Percentiles rank a stretch among this genome's conserved stretches.
phyloP scores from a whole-genome alignment of 35 echinoderm and acorn worm genomes.

The Heliocidaris erythrogramma region DNA sequence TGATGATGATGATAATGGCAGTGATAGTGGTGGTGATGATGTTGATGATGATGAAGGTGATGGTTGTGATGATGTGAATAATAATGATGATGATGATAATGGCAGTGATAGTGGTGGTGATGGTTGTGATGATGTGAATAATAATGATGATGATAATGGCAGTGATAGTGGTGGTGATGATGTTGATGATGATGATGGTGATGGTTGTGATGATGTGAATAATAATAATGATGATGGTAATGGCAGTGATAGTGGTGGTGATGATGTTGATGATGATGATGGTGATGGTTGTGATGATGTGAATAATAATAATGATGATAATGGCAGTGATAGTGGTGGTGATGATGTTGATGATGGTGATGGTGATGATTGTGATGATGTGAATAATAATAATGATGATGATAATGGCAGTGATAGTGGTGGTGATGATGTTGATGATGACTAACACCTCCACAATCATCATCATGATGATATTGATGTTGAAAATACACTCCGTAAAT shows the following conservation, averaged over 20 bases:
- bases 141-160: too few species aligned
- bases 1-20: too few species aligned
- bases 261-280: not conserved
- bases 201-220: not conserved
- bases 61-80: too few species aligned
- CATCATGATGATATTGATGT: too few species aligned
- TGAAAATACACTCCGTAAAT: too few species aligned
- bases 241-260: not conserved
- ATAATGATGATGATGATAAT: not conserved
- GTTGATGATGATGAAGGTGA: too few species aligned
- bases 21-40: too few species aligned
- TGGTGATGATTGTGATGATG: not conserved
- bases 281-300: not conserved
- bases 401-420: not conserved
- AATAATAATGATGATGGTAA: not conserved
- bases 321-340: not conserved
- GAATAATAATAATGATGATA: not conserved
- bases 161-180: not conserved
- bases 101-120: not conserved
- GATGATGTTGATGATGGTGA: not conserved
- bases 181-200: not conserved
- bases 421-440: not conserved
- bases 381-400: not conserved
- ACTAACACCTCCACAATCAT: too few species aligned
- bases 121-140: too few species aligned